These are phyloP conservation scores for Caenorhabditis angaria DNA, from an alignment of 2,888 invertebrate species.

Conservation along the genomic window DNA sequence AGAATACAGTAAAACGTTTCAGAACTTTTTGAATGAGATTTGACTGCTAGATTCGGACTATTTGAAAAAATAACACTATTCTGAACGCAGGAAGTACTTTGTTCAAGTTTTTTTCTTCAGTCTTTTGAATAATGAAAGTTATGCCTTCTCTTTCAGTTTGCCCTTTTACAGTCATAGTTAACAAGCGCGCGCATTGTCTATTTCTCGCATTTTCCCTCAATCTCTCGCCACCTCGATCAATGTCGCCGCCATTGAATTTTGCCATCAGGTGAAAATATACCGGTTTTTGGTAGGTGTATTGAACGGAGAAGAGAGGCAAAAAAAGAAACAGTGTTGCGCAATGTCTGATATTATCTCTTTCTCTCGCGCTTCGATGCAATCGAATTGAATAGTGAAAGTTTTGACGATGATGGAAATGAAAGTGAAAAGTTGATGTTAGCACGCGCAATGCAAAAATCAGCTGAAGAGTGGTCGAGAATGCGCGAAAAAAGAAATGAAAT, in stretches of 20 bases:
- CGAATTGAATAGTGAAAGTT: conserved; percentile 4
- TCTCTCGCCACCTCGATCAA: not conserved
- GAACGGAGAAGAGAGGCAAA: not conserved
- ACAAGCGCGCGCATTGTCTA: not conserved
- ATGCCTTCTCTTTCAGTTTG: not conserved
- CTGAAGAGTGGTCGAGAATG: conserved; percentile 1
- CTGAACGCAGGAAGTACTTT: not conserved
- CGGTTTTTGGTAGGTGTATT: conserved; percentile 1
- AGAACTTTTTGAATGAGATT: not conserved
- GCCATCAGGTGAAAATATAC: conserved; percentile 1
- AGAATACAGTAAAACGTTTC: not conserved
- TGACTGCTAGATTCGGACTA: not conserved
- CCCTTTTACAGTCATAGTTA: conserved; percentile 2
- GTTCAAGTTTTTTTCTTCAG: not conserved
- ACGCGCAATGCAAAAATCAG: conserved; percentile 1
- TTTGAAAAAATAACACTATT: not conserved
- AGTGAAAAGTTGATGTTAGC: not conserved
- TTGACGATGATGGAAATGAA: not conserved
- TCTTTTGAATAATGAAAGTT: not conserved
- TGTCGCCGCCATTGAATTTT: not conserved
- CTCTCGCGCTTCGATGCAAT: conserved; percentile 2
- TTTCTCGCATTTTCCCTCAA: not conserved
- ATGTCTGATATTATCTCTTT: not conserved
- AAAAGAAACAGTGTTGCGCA: not conserved
- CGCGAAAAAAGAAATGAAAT: not conserved